Percentiles rank a stretch among this genome's conserved stretches.
phyloP scores from a whole-genome alignment of 2,888 invertebrate genomes.

The Alsophila aescularia region DNA sequence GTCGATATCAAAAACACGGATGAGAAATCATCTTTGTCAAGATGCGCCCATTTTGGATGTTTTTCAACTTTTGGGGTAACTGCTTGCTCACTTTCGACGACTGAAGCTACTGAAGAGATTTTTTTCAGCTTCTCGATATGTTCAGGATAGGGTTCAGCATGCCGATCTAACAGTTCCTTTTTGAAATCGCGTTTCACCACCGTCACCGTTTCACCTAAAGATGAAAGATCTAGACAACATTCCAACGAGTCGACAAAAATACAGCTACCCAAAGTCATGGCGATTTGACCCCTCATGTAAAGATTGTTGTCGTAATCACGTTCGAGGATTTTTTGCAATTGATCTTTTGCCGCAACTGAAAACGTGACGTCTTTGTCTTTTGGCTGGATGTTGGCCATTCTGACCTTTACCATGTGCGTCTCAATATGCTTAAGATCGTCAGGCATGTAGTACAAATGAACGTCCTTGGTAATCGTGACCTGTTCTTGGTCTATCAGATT shows the following conservation, averaged over 20 bases:
- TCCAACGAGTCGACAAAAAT: constrained; percentile 87
- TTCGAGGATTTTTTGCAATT: constrained; percentile 57
- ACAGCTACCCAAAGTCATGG: constrained; percentile 84
- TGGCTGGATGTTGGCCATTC: constrained; percentile 66
- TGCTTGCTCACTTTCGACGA: constrained; percentile 35
- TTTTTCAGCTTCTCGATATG: constrained; percentile 78
- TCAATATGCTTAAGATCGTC: constrained; percentile 75
- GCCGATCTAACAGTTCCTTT: constrained; percentile 73
- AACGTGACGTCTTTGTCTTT: constrained; percentile 71
- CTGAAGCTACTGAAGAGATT: constrained; percentile 62
- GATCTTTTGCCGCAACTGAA: constrained; percentile 59
- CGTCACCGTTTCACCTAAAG: constrained; percentile 71
- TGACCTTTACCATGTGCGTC: constrained; percentile 67
- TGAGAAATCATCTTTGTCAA: constrained; percentile 65
- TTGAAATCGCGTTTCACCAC: constrained; percentile 83
- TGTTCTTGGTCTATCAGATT: constrained; percentile 86
- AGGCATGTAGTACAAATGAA: constrained; percentile 78
- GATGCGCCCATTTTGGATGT: constrained; percentile 74
- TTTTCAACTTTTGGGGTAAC: constrained; percentile 30
- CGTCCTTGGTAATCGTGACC: constrained; percentile 63
- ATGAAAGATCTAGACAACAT: constrained; percentile 80
- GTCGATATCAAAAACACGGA: constrained; percentile 74
- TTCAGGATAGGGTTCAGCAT: constrained; percentile 67
- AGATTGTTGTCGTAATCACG: constrained; percentile 53
- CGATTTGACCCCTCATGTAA: constrained; percentile 76